Evolutionary conservation across 2,888 invertebrate genomes (phyloP).

Genomic region (Eupeodes latifasciatus): DNA sequence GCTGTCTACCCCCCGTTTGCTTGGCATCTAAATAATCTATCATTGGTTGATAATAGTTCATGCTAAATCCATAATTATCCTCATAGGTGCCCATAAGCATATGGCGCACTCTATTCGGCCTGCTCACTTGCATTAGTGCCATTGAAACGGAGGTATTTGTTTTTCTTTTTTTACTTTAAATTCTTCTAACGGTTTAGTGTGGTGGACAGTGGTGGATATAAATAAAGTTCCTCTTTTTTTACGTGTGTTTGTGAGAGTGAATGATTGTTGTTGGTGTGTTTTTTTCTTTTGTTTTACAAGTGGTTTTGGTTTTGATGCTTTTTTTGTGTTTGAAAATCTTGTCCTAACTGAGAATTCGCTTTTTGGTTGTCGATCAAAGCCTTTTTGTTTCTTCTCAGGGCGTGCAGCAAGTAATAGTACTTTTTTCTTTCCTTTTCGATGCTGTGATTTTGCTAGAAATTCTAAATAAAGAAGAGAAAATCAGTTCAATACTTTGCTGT

Average conservation of each 20-base stretch:
- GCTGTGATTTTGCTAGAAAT: constrained; percentile 22
- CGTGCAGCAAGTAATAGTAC: constrained; percentile 52
- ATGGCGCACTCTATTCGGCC: constrained; percentile 81
- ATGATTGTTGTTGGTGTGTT: constrained; percentile 34
- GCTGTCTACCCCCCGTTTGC: constrained; percentile 83
- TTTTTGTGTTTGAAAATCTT: constrained; percentile 27
- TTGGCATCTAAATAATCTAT: constrained; percentile 92
- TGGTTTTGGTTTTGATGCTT: constrained; percentile 29
- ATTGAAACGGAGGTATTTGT: constrained; percentile 78
- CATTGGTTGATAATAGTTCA: constrained; percentile 94
- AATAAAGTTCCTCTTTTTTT: constrained; percentile 70
- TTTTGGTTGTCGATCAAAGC: constrained; percentile 57
- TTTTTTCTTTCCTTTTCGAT: constrained; percentile 14
- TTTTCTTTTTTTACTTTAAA: constrained; percentile 67
- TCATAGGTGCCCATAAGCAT: constrained; percentile 87
- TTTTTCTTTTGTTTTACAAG: constrained; percentile 46
- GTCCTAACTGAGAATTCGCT: constrained; percentile 60
- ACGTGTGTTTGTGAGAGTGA: constrained; percentile 32
- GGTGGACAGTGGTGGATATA: constrained; percentile 70
- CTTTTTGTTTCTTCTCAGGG: constrained; percentile 44
- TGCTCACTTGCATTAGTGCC: constrained; percentile 82
- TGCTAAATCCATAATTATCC: constrained; percentile 93
- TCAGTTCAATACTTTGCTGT: constrained; percentile 32
- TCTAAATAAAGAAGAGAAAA: constrained; percentile 66
- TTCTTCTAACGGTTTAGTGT: constrained; percentile 29